Percentiles rank a stretch among this genome's conserved stretches.
phyloP scores from a whole-genome alignment of 2,797 vertebrate species.

The Diplodus puntazzo region DNA sequence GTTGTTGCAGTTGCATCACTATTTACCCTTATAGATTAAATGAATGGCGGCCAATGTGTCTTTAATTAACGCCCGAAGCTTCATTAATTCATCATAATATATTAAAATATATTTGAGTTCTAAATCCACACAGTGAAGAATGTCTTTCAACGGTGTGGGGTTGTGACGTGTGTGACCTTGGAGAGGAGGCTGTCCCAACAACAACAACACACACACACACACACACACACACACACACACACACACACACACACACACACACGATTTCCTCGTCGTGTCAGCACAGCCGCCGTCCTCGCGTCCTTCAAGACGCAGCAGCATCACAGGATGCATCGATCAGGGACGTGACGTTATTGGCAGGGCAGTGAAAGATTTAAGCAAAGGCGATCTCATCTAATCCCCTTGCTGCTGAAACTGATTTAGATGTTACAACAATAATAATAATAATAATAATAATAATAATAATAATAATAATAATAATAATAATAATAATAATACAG shows the following conservation, averaged over 20 bases:
- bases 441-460: conserved; percentile 10
- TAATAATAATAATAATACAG: conserved; percentile 4
- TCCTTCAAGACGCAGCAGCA: conserved; percentile 55
- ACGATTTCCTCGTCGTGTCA: conserved; percentile 24
- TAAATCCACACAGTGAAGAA: background rate
- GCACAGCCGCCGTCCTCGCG: conserved; percentile 39
- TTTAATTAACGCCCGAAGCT: background rate
- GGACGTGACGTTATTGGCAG: conserved; percentile 61
- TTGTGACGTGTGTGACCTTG: conserved; percentile 44
- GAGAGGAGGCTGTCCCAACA: background rate
- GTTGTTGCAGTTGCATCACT: background rate
- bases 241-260: conserved; percentile 14
- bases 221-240: conserved; percentile 11
- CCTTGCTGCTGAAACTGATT: conserved; percentile 1
- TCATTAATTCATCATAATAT: conserved; percentile 9
- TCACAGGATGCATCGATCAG: conserved; percentile 60
- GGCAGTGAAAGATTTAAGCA: conserved; percentile 42
- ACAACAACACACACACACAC: conserved; percentile 1
- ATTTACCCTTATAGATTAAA: background rate
- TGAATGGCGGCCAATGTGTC: background rate
- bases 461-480: conserved; percentile 11
- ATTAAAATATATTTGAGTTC: background rate
- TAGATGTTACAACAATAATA: conserved; percentile 1
- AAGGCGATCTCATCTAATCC: conserved; percentile 71
- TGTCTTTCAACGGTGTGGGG: conserved; percentile 5